Percentiles rank a stretch among this genome's conserved stretches.
Conservation (phyloP, 2,113 vertebrate genomes). For the Leiothrix lutea region DNA sequence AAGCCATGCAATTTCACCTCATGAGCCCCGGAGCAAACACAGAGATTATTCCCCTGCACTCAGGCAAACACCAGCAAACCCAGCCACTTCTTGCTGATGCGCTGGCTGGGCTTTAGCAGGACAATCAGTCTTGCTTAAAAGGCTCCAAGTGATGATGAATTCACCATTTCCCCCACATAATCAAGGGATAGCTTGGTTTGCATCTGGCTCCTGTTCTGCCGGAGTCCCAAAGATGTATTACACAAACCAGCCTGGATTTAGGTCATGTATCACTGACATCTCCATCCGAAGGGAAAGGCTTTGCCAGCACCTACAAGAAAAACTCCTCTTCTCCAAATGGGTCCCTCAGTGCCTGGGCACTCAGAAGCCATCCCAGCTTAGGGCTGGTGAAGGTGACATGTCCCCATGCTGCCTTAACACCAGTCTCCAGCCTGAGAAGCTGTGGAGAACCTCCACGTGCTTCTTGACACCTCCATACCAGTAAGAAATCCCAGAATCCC, state of each 20-base stretch:
- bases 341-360: not conserved
- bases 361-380: not conserved
- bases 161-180: constrained; percentile 4
- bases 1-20: not conserved
- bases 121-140: constrained; percentile 57
- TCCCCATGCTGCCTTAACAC: not conserved
- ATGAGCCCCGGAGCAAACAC: not conserved
- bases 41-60: not conserved
- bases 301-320: not conserved
- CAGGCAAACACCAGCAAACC: not conserved
- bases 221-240: not conserved
- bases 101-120: not conserved
- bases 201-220: not conserved
- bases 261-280: constrained; percentile 44
- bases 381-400: rapidly evolving
- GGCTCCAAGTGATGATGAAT: constrained; percentile 48
- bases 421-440: not conserved
- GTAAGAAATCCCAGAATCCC: not conserved
- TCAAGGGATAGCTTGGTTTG: constrained; percentile 51
- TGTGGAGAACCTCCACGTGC: not conserved
- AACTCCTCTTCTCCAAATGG: not conserved
- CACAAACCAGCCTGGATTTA: not conserved
- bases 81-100: constrained; percentile 1
- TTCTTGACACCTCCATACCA: not conserved
- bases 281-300: not conserved